Conservation (phyloP, 2,113 vertebrate species). For the Campylomormyrus tamandua region DNA sequence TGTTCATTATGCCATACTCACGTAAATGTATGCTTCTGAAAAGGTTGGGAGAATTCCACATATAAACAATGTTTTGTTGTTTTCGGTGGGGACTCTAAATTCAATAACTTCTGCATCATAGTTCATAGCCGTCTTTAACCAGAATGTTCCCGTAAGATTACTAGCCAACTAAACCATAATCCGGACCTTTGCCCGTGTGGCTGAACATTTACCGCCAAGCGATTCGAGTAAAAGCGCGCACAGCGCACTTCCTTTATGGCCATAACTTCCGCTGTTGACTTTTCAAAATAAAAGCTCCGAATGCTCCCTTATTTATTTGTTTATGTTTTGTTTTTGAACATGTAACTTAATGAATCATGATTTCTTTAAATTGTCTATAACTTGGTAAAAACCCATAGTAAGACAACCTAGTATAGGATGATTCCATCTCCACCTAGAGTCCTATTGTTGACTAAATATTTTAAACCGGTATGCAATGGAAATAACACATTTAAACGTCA, state of each 20-base stretch:
- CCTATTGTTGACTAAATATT: background rate
- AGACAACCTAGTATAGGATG: background rate
- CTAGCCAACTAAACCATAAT: background rate
- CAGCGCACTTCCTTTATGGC: background rate
- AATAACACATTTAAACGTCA: background rate
- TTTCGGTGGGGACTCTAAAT: conserved; percentile 57
- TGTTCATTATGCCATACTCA: conserved; percentile 32
- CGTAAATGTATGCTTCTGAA: conserved; percentile 46
- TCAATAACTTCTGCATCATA: conserved; percentile 58
- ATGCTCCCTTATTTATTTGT: background rate
- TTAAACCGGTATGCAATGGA: background rate
- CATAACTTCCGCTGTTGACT: background rate
- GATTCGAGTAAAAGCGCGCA: background rate
- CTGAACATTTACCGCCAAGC: background rate
- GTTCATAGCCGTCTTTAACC: background rate
- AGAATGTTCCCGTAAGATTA: background rate
- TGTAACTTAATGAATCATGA: background rate
- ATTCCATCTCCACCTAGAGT: background rate
- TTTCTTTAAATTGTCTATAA: background rate
- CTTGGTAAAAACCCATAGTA: background rate
- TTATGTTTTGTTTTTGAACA: background rate
- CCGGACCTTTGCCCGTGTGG: background rate
- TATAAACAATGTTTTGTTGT: conserved; percentile 60
- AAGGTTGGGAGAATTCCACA: conserved; percentile 56
- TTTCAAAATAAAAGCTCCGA: background rate